Evolutionary conservation across 2,113 vertebrate species (phyloP), one percentile per base, ranked within the genome.

Genomic region (Prionailurus bengalensis): DNA sequence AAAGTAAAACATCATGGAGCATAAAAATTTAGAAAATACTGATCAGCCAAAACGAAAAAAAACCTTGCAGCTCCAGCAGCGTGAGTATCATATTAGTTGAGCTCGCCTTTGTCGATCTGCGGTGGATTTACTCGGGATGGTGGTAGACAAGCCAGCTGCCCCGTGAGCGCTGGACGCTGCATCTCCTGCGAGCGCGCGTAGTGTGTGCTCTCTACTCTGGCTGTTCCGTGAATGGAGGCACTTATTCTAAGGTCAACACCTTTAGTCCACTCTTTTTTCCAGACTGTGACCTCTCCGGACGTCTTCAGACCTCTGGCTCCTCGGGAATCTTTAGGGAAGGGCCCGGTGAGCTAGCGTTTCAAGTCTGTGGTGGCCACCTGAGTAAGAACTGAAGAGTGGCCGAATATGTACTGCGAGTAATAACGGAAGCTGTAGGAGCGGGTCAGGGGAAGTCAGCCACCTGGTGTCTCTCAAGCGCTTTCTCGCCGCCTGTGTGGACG

Each of bases 281-380:
- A 83, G 15, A 33, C 42, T 89, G 89, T 73, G 10, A 73, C 65
- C 21, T 61, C 58, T 84, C 71, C 81, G n/a, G 17, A 4, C 85
- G 53, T 25, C 51, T 73, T 2, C 48, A 71, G 45, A 58, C 63
- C 78, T 93, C 21, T 51, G n/a, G 66, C 82, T 6, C 11, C 25
- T 29, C 4, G 3, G 48, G 21, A 92, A 27, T 80, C 70, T 90
- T 73, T 66, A 89, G 74, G 71, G 74, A 82, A 94, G 71, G 23
- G 51, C 55, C 25, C 27, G 48, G 55, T 82, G 92, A 87, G 36
- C 53, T 45, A 31, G 74, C 33, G 80, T 58, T 91, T 83, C 29
- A 70, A 94, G 16, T 94, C 74, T 74, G 25, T 74, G 76, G 82
- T 92, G 71, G n/a, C 96, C 53, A 95, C 36, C 48, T 93, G 58